Evolutionary conservation across 1,140 invertebrate species (phyloP), one percentile per base, ranked within the genome.

Genomic region (Eumaeus atala): DNA sequence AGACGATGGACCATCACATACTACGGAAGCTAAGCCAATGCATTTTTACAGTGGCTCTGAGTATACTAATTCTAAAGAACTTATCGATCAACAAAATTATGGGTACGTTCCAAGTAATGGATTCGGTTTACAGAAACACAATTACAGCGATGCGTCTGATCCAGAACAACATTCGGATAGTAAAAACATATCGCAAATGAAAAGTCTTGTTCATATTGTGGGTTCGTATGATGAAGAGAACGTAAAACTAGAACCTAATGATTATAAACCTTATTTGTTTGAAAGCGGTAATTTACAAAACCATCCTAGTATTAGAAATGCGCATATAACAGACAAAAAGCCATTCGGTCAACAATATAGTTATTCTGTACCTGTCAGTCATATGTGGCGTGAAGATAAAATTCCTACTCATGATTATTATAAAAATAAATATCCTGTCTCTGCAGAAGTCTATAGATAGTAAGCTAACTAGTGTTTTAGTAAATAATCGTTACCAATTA

Each of bases 361-460:
- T 52, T 28, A 42, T 38, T 14, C 37, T 16, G 21, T 14, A 8
- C 51, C 38, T 42, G n/a, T 52, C 12, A 28, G 12, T 34, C 51
- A 52, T 34, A 40, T 14, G 16, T 44, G 40, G 51, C 9, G 28
- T 14, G 28, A 28, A 12, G n/a, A 17, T 12, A 33, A 42, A 33
- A 9, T 18, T 16, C 21, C 37, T 38, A 18, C 21, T 40, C n/a
- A 42, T 42, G 18, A 42, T 28, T 38, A 42, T 10, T 52, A 42
- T 12, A 12, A 28, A 12, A 16, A 42, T 18, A 38, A 42, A 52
- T 42, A 44, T 11, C n/a, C 51, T 9, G 40, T 42, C n/a, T 52
- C 40, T 9, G 21, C 50, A 12, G 50, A 53, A 34, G 51, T 40
- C 18, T 48, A 38, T 18, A 48, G 44, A 55, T 49, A 34, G 49